Evolutionary conservation across 2,797 vertebrate genomes (phyloP).

Genomic region (Centroberyx gerrardi): DNA sequence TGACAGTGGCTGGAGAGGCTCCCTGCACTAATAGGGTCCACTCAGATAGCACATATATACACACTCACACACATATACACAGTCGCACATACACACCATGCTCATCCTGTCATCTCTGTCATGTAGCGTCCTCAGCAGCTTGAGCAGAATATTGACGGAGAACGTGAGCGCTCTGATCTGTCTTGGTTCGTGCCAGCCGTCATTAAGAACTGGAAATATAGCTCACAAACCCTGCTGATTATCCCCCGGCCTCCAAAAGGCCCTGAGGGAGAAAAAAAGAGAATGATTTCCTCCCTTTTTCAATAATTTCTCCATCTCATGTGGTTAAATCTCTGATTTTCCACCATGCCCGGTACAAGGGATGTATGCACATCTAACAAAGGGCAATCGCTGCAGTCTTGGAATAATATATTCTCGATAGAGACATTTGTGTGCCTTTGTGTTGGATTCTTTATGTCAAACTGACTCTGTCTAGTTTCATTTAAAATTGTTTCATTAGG

Average conservation of each 20-base stretch:
- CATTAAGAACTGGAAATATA: conserved; percentile 71
- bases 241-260: conserved; percentile 57
- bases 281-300: conserved; percentile 1
- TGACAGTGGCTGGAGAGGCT: conserved; percentile 64
- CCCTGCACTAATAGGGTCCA: conserved; percentile 68
- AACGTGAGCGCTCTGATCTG: conserved; percentile 58
- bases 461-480: background rate
- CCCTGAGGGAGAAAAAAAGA: background rate
- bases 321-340: conserved; percentile 62
- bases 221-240: conserved; percentile 68
- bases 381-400: background rate
- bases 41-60: conserved; percentile 27
- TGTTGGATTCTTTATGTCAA: background rate
- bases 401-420: conserved; percentile 1
- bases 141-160: conserved; percentile 62
- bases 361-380: conserved; percentile 26
- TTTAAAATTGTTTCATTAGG: conserved; percentile 32
- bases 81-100: conserved; percentile 18
- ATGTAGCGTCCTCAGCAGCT: conserved; percentile 42
- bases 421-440: background rate
- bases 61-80: conserved; percentile 22
- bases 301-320: conserved; percentile 57
- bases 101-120: conserved; percentile 59
- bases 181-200: conserved; percentile 65
- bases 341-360: conserved; percentile 35